These are phyloP conservation scores for Sebastes iracundus DNA, from an alignment of 2,797 vertebrate genomes.

Conservation along the genomic window DNA sequence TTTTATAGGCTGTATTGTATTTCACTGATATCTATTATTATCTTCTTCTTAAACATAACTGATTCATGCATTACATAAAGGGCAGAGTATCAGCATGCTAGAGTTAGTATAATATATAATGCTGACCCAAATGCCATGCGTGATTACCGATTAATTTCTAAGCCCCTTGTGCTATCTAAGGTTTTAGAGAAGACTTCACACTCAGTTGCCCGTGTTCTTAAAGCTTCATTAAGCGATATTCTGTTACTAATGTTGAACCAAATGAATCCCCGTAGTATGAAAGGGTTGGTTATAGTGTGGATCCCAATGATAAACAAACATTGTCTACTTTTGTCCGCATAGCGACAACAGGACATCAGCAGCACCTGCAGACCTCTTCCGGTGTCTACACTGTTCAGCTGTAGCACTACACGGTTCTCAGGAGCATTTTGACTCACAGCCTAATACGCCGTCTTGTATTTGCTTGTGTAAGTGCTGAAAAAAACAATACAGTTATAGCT, in stretches of 20 bases:
- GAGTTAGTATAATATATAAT: neutral
- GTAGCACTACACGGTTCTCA: neutral
- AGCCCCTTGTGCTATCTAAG: neutral
- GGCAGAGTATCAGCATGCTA: neutral
- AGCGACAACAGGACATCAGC: neutral
- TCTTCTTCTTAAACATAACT: constrained; percentile 1
- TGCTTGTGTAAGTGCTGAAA: neutral
- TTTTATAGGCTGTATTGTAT: neutral
- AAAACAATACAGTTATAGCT: neutral
- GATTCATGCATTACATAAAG: constrained; percentile 17
- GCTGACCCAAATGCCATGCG: constrained; percentile 10
- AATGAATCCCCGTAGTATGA: neutral
- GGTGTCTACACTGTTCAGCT: neutral
- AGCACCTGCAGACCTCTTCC: neutral
- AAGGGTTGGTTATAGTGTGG: neutral
- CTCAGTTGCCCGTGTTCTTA: neutral
- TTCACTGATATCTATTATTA: neutral
- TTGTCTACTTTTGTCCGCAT: neutral
- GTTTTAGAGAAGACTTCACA: neutral
- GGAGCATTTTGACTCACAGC: neutral
- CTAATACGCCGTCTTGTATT: neutral
- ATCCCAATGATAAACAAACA: neutral
- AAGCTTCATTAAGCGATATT: neutral
- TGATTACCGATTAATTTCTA: neutral
- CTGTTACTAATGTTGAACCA: neutral